Percentiles rank a stretch among this genome's conserved stretches.
Evolutionary conservation across 2,888 invertebrate genomes (phyloP).

Genomic region (Luperina nickerlii): DNA sequence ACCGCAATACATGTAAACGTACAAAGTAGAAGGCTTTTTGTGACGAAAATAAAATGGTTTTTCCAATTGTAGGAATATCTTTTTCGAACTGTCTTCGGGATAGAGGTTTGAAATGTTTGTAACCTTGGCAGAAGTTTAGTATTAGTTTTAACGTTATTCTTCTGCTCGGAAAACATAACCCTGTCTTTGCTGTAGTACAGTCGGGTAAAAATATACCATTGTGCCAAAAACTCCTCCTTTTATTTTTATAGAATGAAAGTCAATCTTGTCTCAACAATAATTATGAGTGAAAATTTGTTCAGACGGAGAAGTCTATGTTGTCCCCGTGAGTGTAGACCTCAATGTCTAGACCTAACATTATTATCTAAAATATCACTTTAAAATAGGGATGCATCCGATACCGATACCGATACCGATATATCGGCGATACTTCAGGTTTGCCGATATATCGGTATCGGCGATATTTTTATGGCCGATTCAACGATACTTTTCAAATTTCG

Average conservation of each 20-base stretch:
- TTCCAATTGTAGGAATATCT: conserved; percentile 25
- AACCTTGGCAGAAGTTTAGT: conserved; percentile 1
- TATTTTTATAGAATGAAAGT: not conserved
- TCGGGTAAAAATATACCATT: not conserved
- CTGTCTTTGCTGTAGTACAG: not conserved
- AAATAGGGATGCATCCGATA: too few relatives aligned
- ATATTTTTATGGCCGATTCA: too few relatives aligned
- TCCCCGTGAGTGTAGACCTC: not conserved
- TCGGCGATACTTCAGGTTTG: too few relatives aligned
- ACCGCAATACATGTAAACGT: conserved; percentile 20
- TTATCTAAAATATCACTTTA: not conserved
- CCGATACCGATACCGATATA: too few relatives aligned
- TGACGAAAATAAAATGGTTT: conserved; percentile 42
- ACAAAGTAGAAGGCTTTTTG: conserved; percentile 31
- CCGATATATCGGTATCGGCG: too few relatives aligned
- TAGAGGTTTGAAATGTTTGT: conserved; percentile 13
- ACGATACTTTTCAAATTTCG: too few relatives aligned
- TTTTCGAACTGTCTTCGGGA: conserved; percentile 18
- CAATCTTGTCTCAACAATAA: not conserved
- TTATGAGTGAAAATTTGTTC: not conserved
- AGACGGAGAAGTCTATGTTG: too few relatives aligned
- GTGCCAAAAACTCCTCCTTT: not conserved
- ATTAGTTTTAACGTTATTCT: conserved; percentile 21
- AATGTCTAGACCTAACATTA: not conserved
- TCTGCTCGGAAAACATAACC: not conserved